Evolutionary conservation across 2,113 vertebrate species (phyloP).

Genomic region (Dicentrarchus labrax): DNA sequence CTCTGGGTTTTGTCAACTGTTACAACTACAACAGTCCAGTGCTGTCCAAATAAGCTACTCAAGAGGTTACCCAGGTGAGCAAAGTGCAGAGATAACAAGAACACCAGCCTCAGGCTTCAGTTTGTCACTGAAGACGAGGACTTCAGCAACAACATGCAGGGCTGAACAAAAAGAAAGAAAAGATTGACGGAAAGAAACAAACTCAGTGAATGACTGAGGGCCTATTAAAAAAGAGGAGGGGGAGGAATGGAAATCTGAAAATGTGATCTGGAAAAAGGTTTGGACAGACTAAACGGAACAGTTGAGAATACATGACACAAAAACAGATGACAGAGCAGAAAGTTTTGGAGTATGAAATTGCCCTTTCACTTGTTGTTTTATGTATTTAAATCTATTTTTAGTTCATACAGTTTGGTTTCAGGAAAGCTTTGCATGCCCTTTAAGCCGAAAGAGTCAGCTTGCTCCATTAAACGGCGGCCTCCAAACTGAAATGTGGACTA

Average conservation of each 20-base stretch:
- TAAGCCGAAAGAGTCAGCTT: slow-evolving; percentile 2
- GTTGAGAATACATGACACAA: slow-evolving; percentile 49
- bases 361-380: slow-evolving; percentile 31
- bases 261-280: slow-evolving; percentile 60
- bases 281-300: slow-evolving; percentile 46
- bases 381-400: slow-evolving; percentile 57
- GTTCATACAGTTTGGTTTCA: slow-evolving; percentile 19
- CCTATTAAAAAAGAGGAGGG: slow-evolving; percentile 4
- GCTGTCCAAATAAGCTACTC: not conserved
- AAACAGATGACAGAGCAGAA: slow-evolving; percentile 63
- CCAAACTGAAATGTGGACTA: slow-evolving; percentile 6
- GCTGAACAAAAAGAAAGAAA: slow-evolving; percentile 24
- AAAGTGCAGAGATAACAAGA: slow-evolving; percentile 27
- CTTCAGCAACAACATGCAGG: not conserved
- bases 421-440: slow-evolving; percentile 19
- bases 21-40: too few species aligned
- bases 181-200: slow-evolving; percentile 24
- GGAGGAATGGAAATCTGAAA: slow-evolving; percentile 49
- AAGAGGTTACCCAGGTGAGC: not conserved
- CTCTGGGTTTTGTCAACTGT: too few species aligned
- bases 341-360: slow-evolving; percentile 20
- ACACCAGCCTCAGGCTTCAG: not conserved
- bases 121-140: not conserved
- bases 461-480: slow-evolving; percentile 7
- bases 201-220: slow-evolving; percentile 15